Conservation (phyloP, 1,140 invertebrate genomes). For the Aphaenogaster ashmeadi region DNA sequence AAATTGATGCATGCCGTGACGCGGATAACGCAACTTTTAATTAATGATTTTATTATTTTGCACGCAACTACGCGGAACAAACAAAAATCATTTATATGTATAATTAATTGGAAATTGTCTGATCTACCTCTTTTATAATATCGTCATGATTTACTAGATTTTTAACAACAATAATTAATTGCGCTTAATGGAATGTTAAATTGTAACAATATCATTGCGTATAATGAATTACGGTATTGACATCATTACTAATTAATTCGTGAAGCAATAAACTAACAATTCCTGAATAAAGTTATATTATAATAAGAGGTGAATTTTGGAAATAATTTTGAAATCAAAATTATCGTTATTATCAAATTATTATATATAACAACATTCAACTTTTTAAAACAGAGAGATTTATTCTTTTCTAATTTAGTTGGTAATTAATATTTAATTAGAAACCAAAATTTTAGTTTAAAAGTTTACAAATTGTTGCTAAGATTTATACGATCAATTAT, state of each 20-base stretch:
- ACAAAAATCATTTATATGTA: background rate
- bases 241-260: constrained; percentile 40
- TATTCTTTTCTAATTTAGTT: background rate
- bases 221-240: constrained; percentile 36
- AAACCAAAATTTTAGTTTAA: too few relatives aligned
- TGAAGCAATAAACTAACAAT: constrained; percentile 6
- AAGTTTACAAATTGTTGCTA: too few relatives aligned
- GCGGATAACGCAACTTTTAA: constrained; percentile 8
- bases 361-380: background rate
- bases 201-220: constrained; percentile 33
- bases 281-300: constrained; percentile 20
- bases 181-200: constrained; percentile 25
- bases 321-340: background rate
- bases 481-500: too few relatives aligned
- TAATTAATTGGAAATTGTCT: constrained; percentile 20
- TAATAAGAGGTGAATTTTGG: background rate
- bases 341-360: background rate
- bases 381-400: background rate
- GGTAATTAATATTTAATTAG: background rate
- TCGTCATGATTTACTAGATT: background rate
- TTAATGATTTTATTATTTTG: constrained; percentile 34
- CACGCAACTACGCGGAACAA: background rate
- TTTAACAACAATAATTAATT: constrained; percentile 16
- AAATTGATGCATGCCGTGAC: background rate
- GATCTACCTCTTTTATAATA: background rate